Percentiles rank a stretch among this genome's conserved stretches.
Conservation (phyloP, 2,113 vertebrate genomes). For the Gadus macrocephalus region DNA sequence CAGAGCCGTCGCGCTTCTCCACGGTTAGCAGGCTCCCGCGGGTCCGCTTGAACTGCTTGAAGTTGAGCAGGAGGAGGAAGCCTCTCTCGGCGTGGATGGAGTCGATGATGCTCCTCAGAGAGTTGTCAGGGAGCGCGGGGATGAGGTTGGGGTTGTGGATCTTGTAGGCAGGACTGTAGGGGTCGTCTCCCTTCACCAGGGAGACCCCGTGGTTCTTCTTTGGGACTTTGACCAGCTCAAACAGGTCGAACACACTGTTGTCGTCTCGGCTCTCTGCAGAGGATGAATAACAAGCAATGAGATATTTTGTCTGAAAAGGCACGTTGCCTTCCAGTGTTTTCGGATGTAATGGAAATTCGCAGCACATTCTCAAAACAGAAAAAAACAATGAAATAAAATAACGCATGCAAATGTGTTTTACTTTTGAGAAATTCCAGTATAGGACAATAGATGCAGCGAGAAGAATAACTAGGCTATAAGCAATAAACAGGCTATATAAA, state of each 20-base stretch:
- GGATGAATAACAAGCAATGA: slow-evolving; percentile 34
- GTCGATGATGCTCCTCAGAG: slow-evolving; percentile 91
- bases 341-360: background rate
- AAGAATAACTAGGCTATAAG: too few species aligned
- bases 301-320: slow-evolving; percentile 19
- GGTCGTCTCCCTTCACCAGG: slow-evolving; percentile 87
- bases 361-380: background rate
- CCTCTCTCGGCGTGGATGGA: slow-evolving; percentile 89
- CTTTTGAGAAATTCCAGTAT: too few species aligned
- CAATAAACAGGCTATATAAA: too few species aligned
- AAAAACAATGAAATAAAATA: background rate
- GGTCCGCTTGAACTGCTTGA: slow-evolving; percentile 88
- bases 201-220: slow-evolving; percentile 82
- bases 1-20: slow-evolving; percentile 86
- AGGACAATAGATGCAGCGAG: too few species aligned
- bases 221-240: slow-evolving; percentile 81
- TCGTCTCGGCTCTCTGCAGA: slow-evolving; percentile 86
- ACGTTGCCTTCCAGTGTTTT: slow-evolving; percentile 6
- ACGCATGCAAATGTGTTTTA: too few species aligned
- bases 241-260: slow-evolving; percentile 92
- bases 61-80: slow-evolving; percentile 90
- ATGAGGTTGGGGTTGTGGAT: slow-evolving; percentile 90
- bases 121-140: slow-evolving; percentile 82
- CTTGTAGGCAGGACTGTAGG: slow-evolving; percentile 94
- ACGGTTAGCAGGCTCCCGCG: slow-evolving; percentile 87